Evolutionary conservation across 1,140 invertebrate species (phyloP).

Genomic region (Bradysia coprophila): DNA sequence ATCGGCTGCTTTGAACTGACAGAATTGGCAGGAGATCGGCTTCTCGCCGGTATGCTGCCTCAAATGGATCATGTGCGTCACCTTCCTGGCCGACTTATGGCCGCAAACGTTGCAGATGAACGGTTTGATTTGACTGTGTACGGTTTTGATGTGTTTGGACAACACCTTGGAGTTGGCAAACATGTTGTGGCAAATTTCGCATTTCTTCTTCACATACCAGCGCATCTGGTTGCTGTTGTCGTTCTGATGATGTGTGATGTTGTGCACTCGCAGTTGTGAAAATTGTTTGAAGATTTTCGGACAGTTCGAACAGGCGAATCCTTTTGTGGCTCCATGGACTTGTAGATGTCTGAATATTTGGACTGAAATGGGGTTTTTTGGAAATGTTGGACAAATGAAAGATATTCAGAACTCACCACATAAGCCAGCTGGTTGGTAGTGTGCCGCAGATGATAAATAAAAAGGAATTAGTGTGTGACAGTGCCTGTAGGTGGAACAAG

Average conservation of each 20-base stretch:
- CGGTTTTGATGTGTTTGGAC: conserved; percentile 54
- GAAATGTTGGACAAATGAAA: no score
- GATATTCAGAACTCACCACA: no score
- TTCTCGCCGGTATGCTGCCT: conserved; percentile 50
- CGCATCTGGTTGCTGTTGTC: conserved; percentile 15
- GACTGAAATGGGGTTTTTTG: not conserved
- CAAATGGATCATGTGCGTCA: conserved; percentile 48
- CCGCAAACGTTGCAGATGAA: conserved; percentile 60
- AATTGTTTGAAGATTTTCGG: conserved; percentile 42
- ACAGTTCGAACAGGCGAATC: conserved; percentile 37
- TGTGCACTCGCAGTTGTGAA: conserved; percentile 40
- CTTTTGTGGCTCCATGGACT: conserved; percentile 36
- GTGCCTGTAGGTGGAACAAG: no score
- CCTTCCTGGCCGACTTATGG: conserved; percentile 46
- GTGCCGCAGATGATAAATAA: not conserved
- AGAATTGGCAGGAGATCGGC: conserved; percentile 15
- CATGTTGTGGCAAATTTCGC: conserved; percentile 42
- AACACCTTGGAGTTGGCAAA: conserved; percentile 58
- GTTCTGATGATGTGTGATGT: conserved; percentile 31
- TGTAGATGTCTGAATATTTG: conserved; percentile 27
- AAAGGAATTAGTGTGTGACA: not conserved
- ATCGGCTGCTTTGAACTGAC: conserved; percentile 19
- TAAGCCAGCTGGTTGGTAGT: no score
- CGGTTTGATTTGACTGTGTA: conserved; percentile 58
- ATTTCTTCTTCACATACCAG: conserved; percentile 46